phyloP scores from a whole-genome alignment of 2,113 vertebrate species.

The Xyrauchen texanus region DNA sequence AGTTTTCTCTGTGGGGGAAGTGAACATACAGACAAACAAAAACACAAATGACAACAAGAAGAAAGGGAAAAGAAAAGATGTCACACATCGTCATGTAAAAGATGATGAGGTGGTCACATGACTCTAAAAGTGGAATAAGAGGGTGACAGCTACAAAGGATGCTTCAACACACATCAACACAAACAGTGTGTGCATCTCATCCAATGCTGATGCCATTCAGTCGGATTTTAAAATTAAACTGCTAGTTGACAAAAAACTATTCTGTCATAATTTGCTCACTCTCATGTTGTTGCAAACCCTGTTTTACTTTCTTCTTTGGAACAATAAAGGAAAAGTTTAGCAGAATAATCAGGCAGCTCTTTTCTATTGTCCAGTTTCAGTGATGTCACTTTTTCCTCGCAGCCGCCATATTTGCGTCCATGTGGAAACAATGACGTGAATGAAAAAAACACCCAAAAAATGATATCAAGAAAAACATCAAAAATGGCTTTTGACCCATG shows the following conservation, averaged over 20 bases:
- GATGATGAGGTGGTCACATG: conserved; percentile 56
- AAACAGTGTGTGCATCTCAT: not conserved
- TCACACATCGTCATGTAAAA: conserved; percentile 66
- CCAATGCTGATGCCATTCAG: not conserved
- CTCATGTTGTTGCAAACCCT: too few relatives aligned
- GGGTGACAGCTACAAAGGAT: conserved; percentile 58
- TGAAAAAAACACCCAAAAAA: too few relatives aligned
- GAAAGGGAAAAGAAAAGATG: conserved; percentile 66
- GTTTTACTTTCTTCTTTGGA: too few relatives aligned
- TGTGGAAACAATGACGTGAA: too few relatives aligned
- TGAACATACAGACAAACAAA: conserved; percentile 53
- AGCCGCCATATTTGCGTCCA: too few relatives aligned
- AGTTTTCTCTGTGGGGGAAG: conserved; percentile 93
- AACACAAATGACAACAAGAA: conserved; percentile 62
- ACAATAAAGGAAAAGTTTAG: too few relatives aligned
- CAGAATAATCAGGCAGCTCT: too few relatives aligned
- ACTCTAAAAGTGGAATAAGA: conserved; percentile 35
- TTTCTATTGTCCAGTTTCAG: too few relatives aligned
- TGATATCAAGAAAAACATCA: too few relatives aligned
- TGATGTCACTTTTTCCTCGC: too few relatives aligned
- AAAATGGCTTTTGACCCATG: too few relatives aligned
- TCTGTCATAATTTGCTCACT: too few relatives aligned
- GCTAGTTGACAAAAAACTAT: not conserved
- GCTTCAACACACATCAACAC: not conserved
- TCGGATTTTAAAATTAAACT: not conserved